Conservation (phyloP, 2,797 vertebrate genomes). For the Pristis pectinata region DNA sequence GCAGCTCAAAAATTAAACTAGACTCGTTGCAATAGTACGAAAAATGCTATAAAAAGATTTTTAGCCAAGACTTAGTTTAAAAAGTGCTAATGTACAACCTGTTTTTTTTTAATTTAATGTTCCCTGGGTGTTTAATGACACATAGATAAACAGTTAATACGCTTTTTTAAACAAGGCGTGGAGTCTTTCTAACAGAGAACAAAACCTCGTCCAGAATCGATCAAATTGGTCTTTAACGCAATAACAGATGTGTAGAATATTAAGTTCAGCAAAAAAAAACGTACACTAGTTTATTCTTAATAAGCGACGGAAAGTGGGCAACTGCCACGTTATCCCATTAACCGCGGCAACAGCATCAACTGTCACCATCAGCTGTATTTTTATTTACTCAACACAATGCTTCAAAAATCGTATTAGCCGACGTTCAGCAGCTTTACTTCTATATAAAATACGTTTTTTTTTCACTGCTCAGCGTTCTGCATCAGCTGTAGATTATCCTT, state of each 20-base stretch:
- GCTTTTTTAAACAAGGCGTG: neutral
- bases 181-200: constrained; percentile 3
- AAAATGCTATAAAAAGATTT: neutral
- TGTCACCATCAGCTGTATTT: constrained; percentile 96
- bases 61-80: neutral
- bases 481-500: constrained; percentile 57
- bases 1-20: neutral
- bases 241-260: constrained; percentile 94
- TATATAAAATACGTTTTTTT: constrained; percentile 69
- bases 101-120: neutral
- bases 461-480: constrained; percentile 45
- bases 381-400: constrained; percentile 71
- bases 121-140: neutral
- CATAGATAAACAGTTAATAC: constrained; percentile 25
- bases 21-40: neutral
- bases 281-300: constrained; percentile 68
- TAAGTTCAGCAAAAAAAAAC: constrained; percentile 56
- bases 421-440: constrained; percentile 70
- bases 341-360: constrained; percentile 71
- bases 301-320: constrained; percentile 74
- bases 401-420: constrained; percentile 75
- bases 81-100: constrained; percentile 15
- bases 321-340: constrained; percentile 86
- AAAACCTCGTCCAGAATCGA: constrained; percentile 17
- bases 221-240: constrained; percentile 4